Evolutionary conservation across 2,113 vertebrate species (phyloP), one percentile per base, ranked within the genome.

Genomic region (Hydropotes inermis): DNA sequence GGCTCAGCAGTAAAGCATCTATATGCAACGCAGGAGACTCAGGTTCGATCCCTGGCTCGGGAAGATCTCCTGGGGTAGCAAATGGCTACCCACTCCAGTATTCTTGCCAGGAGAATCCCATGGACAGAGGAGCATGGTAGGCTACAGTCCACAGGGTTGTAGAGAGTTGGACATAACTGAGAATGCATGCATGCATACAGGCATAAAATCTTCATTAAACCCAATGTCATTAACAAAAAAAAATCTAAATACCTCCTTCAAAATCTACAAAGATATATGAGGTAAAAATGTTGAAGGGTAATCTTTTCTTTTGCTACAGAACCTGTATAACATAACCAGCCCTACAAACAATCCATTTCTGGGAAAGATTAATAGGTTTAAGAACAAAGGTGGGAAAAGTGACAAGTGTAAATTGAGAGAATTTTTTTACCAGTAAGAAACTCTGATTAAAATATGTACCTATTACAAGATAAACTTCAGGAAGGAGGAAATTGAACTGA

Each of bases 181-280:
- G 70, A 39, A 43, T 6, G 13, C 60, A 61, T 43, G 70, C 70
- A 76, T 43, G 70, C 36, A 76, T 27, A 12, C 70, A 86, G 61
- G 23, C 78, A 89, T 90, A 87, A 96, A 83, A 87, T 33, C 5
- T 96, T n/a, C 33, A 95, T 87, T 95, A 82, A 82, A 82, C 23
- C 30, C 33, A 94, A 28, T 54, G 28, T 8, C 21, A 70, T 43
- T 90, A 5, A 2, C 36, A 36, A 21, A 15, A 70, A 96, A 54
- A 91, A 60, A 30, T 13, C 14, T 60, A 88, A 96, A 92, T 23
- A 64, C 9, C 30, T 67, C 86, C 52, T 87, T 92, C 47, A 87
- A 95, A 58, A 92, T 70, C 58, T 96, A 78, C 14, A 87, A 87
- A 93, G 61, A 70, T 70, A 89, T 13, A 57, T 16, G 5, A 14